phyloP scores from a whole-genome alignment of 2,797 vertebrate species.

The Sebastes kiyomatsui region DNA sequence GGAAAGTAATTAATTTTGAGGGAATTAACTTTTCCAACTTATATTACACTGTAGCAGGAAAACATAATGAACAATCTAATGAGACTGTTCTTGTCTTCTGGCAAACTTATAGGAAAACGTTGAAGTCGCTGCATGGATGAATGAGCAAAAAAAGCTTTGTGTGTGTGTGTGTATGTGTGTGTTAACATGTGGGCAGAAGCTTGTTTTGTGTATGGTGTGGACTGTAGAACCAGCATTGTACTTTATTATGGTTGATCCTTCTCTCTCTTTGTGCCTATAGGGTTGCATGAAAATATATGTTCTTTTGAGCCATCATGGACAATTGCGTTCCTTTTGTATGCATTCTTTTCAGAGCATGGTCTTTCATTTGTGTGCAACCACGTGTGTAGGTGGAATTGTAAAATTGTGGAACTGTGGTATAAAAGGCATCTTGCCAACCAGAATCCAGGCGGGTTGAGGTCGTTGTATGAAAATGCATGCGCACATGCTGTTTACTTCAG shows the following conservation, averaged over 20 bases:
- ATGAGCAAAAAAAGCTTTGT: background rate
- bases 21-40: conserved; percentile 60
- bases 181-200: background rate
- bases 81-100: conserved; percentile 47
- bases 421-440: conserved; percentile 62
- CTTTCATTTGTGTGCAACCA: conserved; percentile 34
- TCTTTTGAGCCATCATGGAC: conserved; percentile 13
- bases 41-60: conserved; percentile 41
- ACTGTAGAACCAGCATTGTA: background rate
- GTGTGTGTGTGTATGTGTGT: background rate
- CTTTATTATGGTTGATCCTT: background rate
- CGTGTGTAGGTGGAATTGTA: conserved; percentile 67
- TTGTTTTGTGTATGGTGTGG: background rate
- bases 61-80: conserved; percentile 59
- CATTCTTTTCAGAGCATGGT: conserved; percentile 30
- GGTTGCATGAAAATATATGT: conserved; percentile 12
- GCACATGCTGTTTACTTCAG: conserved; percentile 81
- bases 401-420: conserved; percentile 46
- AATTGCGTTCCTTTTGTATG: conserved; percentile 9
- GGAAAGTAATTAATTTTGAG: conserved; percentile 66
- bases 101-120: conserved; percentile 34
- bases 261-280: background rate
- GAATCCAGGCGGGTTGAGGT: conserved; percentile 56
- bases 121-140: background rate
- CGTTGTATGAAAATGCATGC: conserved; percentile 68